These are phyloP conservation scores for Lithosia quadra DNA, from an alignment of 2,888 invertebrate genomes.

Conservation along the genomic window DNA sequence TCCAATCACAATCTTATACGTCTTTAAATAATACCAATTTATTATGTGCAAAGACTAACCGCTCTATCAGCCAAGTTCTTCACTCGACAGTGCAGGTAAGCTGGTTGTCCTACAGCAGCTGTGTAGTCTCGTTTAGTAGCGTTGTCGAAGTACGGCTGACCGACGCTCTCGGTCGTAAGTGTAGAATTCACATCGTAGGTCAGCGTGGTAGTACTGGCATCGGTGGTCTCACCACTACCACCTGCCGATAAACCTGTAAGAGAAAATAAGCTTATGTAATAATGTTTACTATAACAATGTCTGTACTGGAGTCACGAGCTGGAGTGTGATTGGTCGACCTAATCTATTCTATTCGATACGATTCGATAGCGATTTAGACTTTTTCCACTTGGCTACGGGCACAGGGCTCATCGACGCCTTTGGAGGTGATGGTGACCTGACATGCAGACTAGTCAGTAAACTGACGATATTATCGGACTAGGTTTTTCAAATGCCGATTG, in stretches of 20 bases:
- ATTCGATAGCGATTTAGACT: no score
- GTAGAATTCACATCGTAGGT: constrained; percentile 61
- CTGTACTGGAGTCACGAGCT: no score
- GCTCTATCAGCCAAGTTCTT: constrained; percentile 95
- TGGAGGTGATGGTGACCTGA: no score
- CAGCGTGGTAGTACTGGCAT: constrained; percentile 53
- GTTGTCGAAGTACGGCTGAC: constrained; percentile 95
- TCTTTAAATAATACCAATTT: not conserved
- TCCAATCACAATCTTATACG: no score
- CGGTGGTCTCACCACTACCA: constrained; percentile 64
- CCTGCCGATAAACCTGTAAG: constrained; percentile 73
- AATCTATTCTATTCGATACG: no score
- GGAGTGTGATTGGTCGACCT: no score
- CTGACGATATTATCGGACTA: no score
- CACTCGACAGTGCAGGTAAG: constrained; percentile 94
- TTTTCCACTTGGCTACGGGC: no score
- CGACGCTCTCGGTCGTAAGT: constrained; percentile 88
- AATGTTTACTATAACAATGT: no score
- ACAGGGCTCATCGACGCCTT: no score
- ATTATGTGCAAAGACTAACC: constrained; percentile 86
- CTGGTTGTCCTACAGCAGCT: constrained; percentile 94
- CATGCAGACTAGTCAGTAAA: no score
- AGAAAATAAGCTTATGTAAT: not conserved
- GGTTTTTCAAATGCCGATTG: no score
- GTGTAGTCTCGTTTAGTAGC: constrained; percentile 93